These are phyloP conservation scores for Ramphastos sulfuratus DNA, from an alignment of 2,113 vertebrate species.

Conservation along the genomic window DNA sequence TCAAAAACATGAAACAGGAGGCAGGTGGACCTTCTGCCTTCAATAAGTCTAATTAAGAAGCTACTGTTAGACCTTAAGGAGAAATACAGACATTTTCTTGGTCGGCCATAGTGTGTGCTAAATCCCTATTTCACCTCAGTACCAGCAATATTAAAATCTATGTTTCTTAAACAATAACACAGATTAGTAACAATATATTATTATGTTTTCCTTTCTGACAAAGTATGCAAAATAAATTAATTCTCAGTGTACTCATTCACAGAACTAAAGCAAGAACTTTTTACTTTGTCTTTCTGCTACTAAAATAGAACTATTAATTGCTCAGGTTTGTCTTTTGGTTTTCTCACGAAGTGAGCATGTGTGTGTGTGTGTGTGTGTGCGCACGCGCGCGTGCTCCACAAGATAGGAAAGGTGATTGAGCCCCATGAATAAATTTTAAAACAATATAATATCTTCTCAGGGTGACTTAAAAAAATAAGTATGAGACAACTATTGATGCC, in stretches of 20 bases:
- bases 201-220: not conserved
- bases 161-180: not conserved
- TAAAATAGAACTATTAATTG: constrained; percentile 1
- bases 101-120: not conserved
- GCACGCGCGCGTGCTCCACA: too few species aligned
- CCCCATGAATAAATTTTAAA: constrained; percentile 63
- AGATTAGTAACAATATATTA: not conserved
- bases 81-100: not conserved
- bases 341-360: constrained; percentile 7
- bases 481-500: constrained; percentile 66
- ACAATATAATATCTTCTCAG: constrained; percentile 70
- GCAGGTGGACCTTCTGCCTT: not conserved
- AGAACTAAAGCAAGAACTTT: constrained; percentile 17
- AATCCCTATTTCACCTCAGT: not conserved
- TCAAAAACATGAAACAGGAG: not conserved
- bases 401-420: constrained; percentile 45
- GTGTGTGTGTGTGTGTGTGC: not conserved
- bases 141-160: not conserved
- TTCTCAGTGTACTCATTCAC: not conserved
- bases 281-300: not conserved
- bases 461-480: constrained; percentile 78
- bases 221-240: not conserved
- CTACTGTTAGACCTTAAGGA: not conserved
- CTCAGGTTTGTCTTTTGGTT: constrained; percentile 43
- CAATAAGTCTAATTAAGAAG: not conserved